Conservation (phyloP, 2,113 vertebrate species). For the Pimephales promelas region DNA sequence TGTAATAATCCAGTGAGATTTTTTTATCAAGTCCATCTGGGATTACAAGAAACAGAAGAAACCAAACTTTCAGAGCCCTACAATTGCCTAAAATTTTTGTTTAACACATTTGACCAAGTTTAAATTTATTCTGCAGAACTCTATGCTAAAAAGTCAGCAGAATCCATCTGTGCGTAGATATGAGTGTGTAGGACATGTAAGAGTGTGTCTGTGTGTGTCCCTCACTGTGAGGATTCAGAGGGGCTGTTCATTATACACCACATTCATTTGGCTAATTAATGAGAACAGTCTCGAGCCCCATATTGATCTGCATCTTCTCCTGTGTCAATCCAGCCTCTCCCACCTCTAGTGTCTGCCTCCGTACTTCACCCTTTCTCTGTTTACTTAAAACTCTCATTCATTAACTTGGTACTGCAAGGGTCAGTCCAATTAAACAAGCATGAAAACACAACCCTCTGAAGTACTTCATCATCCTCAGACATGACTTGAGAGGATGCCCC, state of each 20-base stretch:
- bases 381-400: conserved; percentile 8
- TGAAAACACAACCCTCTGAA: conserved; percentile 9
- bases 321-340: conserved; percentile 56
- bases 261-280: conserved; percentile 75
- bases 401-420: conserved; percentile 28
- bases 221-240: conserved; percentile 46
- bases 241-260: conserved; percentile 61
- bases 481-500: background rate
- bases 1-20: no score
- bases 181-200: conserved; percentile 29
- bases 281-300: conserved; percentile 60
- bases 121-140: background rate
- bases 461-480: conserved; percentile 1
- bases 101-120: background rate
- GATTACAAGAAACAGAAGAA: no score
- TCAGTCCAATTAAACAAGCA: conserved; percentile 26
- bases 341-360: conserved; percentile 29
- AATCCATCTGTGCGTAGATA: conserved; percentile 16
- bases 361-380: conserved; percentile 36
- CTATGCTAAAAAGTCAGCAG: background rate
- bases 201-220: conserved; percentile 45
- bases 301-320: conserved; percentile 61
- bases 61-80: no score
- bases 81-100: background rate
- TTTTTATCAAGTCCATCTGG: no score